Base-by-base conservation (phyloP, 2,888 invertebrate species). In the Eudemis profundana region DNA sequence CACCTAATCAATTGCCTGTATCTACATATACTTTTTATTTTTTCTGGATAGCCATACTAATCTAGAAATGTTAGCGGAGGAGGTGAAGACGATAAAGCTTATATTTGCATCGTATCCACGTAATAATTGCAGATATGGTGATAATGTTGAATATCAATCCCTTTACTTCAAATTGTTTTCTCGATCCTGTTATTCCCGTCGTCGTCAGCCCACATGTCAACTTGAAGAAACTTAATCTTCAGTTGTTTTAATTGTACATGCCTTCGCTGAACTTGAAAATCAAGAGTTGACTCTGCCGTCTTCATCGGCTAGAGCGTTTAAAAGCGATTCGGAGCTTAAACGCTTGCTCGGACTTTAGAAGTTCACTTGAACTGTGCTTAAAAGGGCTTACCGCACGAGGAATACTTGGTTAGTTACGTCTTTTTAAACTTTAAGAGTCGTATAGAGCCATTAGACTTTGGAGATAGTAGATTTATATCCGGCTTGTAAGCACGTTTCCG, bases 381-480 rank as follows among this genome's bases (percentile, higher is more conserved):
- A 10, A 53, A 10, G 19, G 38, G 21, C 12, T 23, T 7, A 21
- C 29, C 17, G 29, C 19, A 33, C 29, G 4, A 4, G 29, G 33
- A 33, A 12, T 33, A 33, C 29, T 7, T n/a, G 4, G 15, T 42
- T 27, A 29, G 40, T 42, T 56, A 29, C 36, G 36, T 19, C 19
- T 17, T 17, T 42, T 56, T 42, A 42, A 17, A 56, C 27, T 5
- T 0, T 33, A 33, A 33, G n/a, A n/a, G 8, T 4, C 19, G 23
- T 36, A 23, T 23, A 10, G 10, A 40, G 5, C 40, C 23, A 53
- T 23, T 40, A 23, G 23, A 23, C 23, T 40, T 23, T 40, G 15
- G 23, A 23, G 38, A 51, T 51, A 33, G 33, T 36, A 51, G 50
- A 51, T 51, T 51, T 51, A 51, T 27, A 51, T 51, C 50, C 50